These are phyloP conservation scores for Rhea americana DNA, from an alignment of 2,113 vertebrate species.

Conservation along the genomic window DNA sequence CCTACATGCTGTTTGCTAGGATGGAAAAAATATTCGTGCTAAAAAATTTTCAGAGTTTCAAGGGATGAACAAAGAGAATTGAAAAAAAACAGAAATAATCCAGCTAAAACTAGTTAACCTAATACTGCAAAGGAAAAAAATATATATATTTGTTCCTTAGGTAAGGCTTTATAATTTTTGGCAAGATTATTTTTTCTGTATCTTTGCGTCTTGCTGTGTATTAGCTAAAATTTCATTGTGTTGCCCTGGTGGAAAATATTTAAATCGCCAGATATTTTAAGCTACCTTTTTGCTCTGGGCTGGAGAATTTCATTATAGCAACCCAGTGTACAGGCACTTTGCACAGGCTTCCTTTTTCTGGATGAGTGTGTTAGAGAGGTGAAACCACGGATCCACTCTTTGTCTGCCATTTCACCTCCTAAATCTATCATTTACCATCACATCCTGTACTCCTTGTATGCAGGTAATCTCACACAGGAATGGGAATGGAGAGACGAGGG, in stretches of 20 bases:
- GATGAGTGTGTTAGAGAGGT: not conserved
- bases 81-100: not conserved
- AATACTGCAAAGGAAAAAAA: not conserved
- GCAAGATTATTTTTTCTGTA: not conserved
- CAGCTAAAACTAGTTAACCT: not conserved
- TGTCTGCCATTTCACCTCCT: not conserved
- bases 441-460: not conserved
- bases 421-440: not conserved
- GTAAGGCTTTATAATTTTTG: not conserved
- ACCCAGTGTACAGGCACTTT: not conserved
- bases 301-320: not conserved
- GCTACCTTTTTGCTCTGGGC: fast-evolving
- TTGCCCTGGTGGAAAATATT: not conserved
- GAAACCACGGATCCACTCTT: not conserved
- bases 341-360: fast-evolving
- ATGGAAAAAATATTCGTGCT: not conserved
- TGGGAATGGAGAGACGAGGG: not conserved
- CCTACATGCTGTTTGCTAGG: not conserved
- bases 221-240: not conserved
- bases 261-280: not conserved
- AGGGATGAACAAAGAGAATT: not conserved
- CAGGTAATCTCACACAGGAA: not conserved
- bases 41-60: not conserved
- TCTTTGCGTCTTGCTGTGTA: not conserved
- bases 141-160: not conserved